phyloP scores from a whole-genome alignment of 1,140 invertebrate genomes.

The Tetranychus urticae region DNA sequence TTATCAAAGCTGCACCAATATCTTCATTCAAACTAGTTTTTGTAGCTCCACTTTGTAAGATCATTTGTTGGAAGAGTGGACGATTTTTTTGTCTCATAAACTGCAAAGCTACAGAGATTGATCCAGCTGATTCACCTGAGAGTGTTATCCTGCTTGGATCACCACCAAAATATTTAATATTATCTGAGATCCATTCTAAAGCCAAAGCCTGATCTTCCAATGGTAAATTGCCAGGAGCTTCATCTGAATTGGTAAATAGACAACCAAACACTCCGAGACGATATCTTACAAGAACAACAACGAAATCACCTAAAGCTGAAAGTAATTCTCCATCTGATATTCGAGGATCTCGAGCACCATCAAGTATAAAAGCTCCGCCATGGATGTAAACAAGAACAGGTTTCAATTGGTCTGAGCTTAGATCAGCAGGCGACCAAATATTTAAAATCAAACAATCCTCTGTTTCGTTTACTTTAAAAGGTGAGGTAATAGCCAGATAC shows the following conservation, averaged over 20 bases:
- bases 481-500: background rate
- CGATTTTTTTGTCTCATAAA: constrained; percentile 17
- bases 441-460: constrained; percentile 61
- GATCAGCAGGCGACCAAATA: constrained; percentile 35
- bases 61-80: constrained; percentile 16
- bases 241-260: background rate
- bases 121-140: constrained; percentile 30
- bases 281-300: background rate
- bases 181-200: background rate
- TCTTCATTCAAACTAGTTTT: background rate
- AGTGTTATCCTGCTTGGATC: constrained; percentile 24
- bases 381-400: constrained; percentile 6
- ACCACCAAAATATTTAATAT: background rate
- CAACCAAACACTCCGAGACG: background rate
- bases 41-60: constrained; percentile 9
- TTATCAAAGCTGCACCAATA: background rate
- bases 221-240: background rate
- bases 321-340: background rate
- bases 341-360: background rate
- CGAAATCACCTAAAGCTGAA: background rate
- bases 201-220: background rate
- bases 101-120: constrained; percentile 26
- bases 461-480: constrained; percentile 16
- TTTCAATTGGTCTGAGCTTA: constrained; percentile 18
- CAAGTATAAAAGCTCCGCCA: constrained; percentile 3